These are phyloP conservation scores for Tenualosa thibaudeaui DNA, from an alignment of 2,797 vertebrate species.

Conservation along the genomic window DNA sequence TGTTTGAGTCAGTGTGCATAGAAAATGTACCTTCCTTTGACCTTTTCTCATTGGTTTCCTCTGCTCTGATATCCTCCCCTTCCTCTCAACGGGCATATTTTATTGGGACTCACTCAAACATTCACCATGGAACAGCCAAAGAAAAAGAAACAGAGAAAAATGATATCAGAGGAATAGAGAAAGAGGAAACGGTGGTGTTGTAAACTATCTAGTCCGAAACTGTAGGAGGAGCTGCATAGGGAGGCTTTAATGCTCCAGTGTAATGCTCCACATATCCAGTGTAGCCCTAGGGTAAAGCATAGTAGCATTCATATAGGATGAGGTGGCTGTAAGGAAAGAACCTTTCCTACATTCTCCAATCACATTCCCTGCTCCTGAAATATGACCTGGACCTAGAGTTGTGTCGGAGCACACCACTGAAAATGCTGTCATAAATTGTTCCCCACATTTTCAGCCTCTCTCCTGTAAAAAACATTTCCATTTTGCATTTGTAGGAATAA, in stretches of 20 bases:
- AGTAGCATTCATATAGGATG: neutral
- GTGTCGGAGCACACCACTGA: neutral
- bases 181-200: no score
- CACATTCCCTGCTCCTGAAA: neutral
- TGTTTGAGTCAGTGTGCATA: neutral
- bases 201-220: no score
- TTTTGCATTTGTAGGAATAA: conserved; percentile 3
- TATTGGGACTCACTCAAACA: neutral
- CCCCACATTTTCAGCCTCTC: neutral
- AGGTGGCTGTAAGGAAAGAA: neutral
- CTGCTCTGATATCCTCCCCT: neutral
- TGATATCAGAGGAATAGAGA: no score
- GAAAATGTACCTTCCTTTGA: neutral
- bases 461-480: neutral
- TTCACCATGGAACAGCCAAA: no score
- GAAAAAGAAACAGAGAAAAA: no score
- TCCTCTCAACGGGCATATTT: neutral
- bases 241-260: no score
- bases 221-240: no score
- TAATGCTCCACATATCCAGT: no score
- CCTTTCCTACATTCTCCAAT: neutral
- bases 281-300: neutral
- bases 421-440: neutral
- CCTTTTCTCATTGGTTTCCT: neutral
- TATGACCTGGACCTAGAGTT: neutral